Conservation (phyloP, 2,113 vertebrate genomes). For the Lota lota region DNA sequence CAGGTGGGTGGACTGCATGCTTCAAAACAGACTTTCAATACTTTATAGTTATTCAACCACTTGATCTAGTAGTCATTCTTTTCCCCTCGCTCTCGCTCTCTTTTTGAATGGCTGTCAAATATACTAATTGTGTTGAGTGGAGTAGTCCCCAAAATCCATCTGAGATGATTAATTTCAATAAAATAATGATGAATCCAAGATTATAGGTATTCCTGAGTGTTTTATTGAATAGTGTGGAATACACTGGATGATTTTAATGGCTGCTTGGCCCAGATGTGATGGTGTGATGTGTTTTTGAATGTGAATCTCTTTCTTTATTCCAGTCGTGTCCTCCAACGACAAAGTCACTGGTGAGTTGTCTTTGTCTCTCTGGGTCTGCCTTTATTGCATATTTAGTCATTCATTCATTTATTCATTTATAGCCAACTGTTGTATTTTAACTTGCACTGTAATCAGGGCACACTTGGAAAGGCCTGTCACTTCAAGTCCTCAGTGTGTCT, state of each 20-base stretch:
- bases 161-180: too few species aligned
- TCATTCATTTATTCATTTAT: not conserved
- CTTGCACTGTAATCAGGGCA: not conserved
- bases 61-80: too few species aligned
- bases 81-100: too few species aligned
- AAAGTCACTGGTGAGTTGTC: constrained; percentile 4
- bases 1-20: constrained; percentile 72
- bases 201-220: too few species aligned
- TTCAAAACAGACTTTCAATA: too few species aligned
- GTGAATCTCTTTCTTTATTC: not conserved
- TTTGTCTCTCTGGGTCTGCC: not conserved
- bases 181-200: too few species aligned
- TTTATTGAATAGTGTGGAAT: not conserved
- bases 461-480: too few species aligned
- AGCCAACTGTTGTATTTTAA: not conserved
- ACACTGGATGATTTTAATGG: not conserved
- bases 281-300: not conserved
- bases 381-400: not conserved
- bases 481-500: too few species aligned
- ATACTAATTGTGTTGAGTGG: too few species aligned
- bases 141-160: too few species aligned
- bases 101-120: too few species aligned
- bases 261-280: not conserved
- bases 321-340: not conserved
- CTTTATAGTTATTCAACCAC: too few species aligned